Evolutionary conservation across 2,113 vertebrate genomes (phyloP).

Genomic region (Myrmecophaga tridactyla): DNA sequence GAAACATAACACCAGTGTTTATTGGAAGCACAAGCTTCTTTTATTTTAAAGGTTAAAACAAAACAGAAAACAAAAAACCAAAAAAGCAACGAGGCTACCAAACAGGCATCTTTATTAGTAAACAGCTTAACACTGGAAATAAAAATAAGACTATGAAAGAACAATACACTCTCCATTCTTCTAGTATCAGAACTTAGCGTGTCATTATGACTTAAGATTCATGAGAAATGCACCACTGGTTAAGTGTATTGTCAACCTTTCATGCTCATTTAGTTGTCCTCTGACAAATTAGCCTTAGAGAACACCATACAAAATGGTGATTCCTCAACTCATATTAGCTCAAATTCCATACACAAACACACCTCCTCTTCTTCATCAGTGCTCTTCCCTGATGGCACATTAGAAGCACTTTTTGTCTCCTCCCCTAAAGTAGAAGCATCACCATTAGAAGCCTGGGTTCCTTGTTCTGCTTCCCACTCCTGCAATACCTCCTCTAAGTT

Average conservation of each 20-base stretch:
- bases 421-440: conserved; percentile 93
- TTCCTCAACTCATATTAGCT: conserved; percentile 85
- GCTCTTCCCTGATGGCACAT: conserved; percentile 96
- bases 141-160: conserved; percentile 78
- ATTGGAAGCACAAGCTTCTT: conserved; percentile 83
- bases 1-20: conserved; percentile 73
- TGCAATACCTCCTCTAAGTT: conserved; percentile 99
- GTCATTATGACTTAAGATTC: conserved; percentile 74
- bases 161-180: conserved; percentile 79
- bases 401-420: conserved; percentile 95
- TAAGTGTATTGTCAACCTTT: conserved; percentile 82
- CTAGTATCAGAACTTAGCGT: conserved; percentile 75
- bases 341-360: conserved; percentile 88
- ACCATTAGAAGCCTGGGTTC: conserved; percentile 93
- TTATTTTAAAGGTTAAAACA: conserved; percentile 74
- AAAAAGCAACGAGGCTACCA: conserved; percentile 75
- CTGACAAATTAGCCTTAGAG: conserved; percentile 81
- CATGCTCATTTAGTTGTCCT: conserved; percentile 80
- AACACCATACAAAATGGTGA: conserved; percentile 78
- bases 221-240: conserved; percentile 70
- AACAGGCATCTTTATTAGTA: conserved; percentile 79
- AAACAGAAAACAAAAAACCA: conserved; percentile 54
- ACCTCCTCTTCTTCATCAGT: conserved; percentile 98
- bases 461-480: conserved; percentile 99
- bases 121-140: conserved; percentile 79